Percentiles rank a stretch among this genome's conserved stretches.
These are phyloP conservation scores for Melinopterus prodromus DNA, from an alignment of 2,888 invertebrate genomes.

Conservation along the genomic window DNA sequence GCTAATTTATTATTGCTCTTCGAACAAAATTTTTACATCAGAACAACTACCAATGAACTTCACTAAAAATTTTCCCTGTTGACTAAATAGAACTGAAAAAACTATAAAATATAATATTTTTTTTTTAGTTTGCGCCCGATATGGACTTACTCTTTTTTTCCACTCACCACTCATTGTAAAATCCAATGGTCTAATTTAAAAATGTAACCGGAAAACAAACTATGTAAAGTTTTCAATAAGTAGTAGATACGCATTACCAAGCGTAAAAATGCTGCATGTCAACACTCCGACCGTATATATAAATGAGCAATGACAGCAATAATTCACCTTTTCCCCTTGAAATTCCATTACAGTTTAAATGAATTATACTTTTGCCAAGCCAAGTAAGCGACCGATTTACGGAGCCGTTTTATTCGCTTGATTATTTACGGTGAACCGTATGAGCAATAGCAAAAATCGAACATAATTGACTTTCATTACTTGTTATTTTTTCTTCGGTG, in stretches of 20 bases:
- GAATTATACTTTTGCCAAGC: neutral
- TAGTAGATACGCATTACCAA: neutral
- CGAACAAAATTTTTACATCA: no score
- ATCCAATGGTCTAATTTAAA: no score
- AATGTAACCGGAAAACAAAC: no score
- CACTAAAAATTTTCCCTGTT: no score
- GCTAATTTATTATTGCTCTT: no score
- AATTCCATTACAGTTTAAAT: neutral
- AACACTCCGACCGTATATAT: neutral
- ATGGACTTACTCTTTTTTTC: no score
- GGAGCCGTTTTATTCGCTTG: neutral
- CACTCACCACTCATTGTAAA: no score
- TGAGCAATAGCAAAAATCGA: neutral
- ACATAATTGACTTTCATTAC: neutral
- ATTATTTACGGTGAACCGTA: neutral
- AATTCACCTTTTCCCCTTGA: neutral
- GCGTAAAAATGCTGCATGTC: neutral
- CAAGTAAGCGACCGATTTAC: neutral
- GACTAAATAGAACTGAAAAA: no score
- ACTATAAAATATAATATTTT: no score
- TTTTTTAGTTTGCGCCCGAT: no score
- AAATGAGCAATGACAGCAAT: slow-evolving; percentile 4
- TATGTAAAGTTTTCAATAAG: no score
- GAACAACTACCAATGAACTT: no score
- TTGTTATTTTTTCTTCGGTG: neutral